Evolutionary conservation across 2,888 invertebrate species (phyloP), one percentile per base, ranked within the genome.

Genomic region (Scaptomyza reducta): DNA sequence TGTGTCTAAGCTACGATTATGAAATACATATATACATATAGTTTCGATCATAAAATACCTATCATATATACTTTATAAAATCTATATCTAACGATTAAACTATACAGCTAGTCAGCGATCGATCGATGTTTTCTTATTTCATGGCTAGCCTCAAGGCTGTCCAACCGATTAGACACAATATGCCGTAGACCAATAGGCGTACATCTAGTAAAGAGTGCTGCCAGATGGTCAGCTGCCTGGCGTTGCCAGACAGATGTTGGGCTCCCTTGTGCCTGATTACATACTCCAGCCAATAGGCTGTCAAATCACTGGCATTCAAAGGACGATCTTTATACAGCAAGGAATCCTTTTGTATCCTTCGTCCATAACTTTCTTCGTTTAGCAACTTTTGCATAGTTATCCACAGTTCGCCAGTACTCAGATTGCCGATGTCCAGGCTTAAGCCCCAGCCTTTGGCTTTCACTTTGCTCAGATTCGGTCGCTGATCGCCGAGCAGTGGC

Each of bases 401-500:
- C 1, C 70, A 14, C 11, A 91, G 54, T 2, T 61, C 31, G 1
- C 33, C 41, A 16, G 63, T 50, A 4, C 50, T 79, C 0, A 87
- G 13, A 6, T 67, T 67, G 0, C 62, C 44, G 3, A 66, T 35
- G 6, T 80, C 16, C 5, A 89, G 45, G 1, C 53, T 57, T 6
- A 86, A n/a, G 0, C 87, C 90, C 70, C 83, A 87, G 0, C 95
- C 96, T 67, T 94, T 94, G 0, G 92, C 81, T 90, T 94, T 94
- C 0, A 95, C 95, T 91, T 95, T 95, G 0, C 94, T 94, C 0
- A 96, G 94, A 89, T 96, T 96, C 1, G 94, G 94, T 71, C 95
- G 95, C 90, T 96, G 96, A 89, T 96, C 96, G 74, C 96, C 96
- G 90, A 95, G 95, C 0, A 96, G 94, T 0, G 96, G 96, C 47